These are phyloP conservation scores for Mamestra configurata DNA, from an alignment of 1,140 invertebrate genomes.

Conservation along the genomic window DNA sequence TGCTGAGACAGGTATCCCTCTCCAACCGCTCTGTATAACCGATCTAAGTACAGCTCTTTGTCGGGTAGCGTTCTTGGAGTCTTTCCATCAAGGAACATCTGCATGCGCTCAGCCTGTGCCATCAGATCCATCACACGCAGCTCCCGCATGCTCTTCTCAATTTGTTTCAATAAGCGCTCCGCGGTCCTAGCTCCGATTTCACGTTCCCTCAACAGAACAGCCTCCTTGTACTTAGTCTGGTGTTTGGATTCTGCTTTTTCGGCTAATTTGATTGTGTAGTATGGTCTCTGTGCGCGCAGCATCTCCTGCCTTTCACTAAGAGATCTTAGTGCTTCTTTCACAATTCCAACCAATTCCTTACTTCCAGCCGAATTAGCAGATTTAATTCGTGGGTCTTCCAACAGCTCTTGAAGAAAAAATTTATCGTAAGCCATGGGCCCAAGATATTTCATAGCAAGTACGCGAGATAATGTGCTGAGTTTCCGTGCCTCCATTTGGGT, in stretches of 20 bases:
- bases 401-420: constrained; percentile 85
- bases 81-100: constrained; percentile 77
- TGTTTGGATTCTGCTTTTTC: constrained; percentile 85
- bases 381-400: constrained; percentile 77
- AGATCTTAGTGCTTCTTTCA: constrained; percentile 82
- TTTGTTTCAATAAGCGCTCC: constrained; percentile 79
- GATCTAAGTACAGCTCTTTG: constrained; percentile 80
- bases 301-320: constrained; percentile 86
- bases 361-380: constrained; percentile 86
- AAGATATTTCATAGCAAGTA: constrained; percentile 88
- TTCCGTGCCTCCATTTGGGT: constrained; percentile 84
- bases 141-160: constrained; percentile 81
- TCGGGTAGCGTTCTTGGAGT: constrained; percentile 79
- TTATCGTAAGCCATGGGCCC: constrained; percentile 88
- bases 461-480: constrained; percentile 84
- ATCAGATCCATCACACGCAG: constrained; percentile 81
- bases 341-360: constrained; percentile 75
- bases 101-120: constrained; percentile 78
- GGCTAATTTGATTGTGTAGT: constrained; percentile 88
- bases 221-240: constrained; percentile 81
- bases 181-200: constrained; percentile 81
- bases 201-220: constrained; percentile 81
- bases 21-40: constrained; percentile 79
- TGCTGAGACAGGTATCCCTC: constrained; percentile 80
- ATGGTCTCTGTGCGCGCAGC: constrained; percentile 86